Base-by-base conservation (phyloP, 2,113 vertebrate species). In the Peromyscus californicus region DNA sequence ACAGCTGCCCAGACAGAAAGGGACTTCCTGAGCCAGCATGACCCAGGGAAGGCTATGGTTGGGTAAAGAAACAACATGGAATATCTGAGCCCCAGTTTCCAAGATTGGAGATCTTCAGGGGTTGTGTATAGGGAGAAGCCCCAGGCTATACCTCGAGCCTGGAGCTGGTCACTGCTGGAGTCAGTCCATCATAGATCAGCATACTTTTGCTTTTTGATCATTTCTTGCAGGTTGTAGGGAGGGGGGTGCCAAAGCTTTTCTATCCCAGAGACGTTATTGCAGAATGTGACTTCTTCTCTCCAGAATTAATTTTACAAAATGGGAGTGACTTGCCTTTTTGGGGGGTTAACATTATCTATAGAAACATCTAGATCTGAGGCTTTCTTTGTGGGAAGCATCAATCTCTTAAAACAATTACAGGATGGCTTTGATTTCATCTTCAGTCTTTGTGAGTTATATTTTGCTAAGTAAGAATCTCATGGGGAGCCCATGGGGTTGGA, bases 321-420 rank as follows among this genome's bases (percentile, higher is more conserved):
- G n/a, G 9, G 7, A 45, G 26, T 54, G 33, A 57, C 57, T 89
- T 72, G 11, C 12, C 82, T 54, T 45, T 94, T 63, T 36, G 4
- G 51, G 91, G 63, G 19, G 17, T 63, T 79, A 76, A 69, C 70
- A 39, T 91, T 91, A 11, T 57, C 87, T 83, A 17, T 10, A 42
- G 33, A 67, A 67, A 1, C 51, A 76, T 78, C 36, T 79, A 26
- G 29, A 36, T 26, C 31, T 70, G 39, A 8, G 54, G 17, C 90
- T 63, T 70, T 87, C 31, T 82, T 59, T 88, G 21, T 31, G n/a
- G 48, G 29, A 72, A 39, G 12, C 48, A 42, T 80, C 26, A 24
- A 45, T 65, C 63, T 92, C 82, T 96, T 63, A 89, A 76, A n/a
- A 67, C 89, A 85, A 65, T 85, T 78, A 39, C 29, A 59, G 7